Evolutionary conservation across 1,140 invertebrate genomes (phyloP), one percentile per base, ranked within the genome.

Genomic region (Scaptodrosophila lebanonensis): DNA sequence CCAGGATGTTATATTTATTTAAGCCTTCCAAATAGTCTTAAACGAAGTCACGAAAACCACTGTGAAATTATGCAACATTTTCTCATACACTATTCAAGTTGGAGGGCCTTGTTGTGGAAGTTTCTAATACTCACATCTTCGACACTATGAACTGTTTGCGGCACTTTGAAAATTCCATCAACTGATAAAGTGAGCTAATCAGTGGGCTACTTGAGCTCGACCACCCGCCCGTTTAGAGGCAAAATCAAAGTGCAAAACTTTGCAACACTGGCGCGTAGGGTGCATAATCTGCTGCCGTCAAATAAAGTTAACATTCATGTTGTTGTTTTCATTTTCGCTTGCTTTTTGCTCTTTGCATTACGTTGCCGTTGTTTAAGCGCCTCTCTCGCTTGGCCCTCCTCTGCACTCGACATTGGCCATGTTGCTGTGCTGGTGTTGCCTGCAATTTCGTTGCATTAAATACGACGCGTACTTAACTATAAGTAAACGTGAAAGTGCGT

Each of bases 391-490:
- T 12, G 12, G 33, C 18, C 4, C 35, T 35, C 1, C 35, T 20
- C 1, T 27, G 22, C 1, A 20, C 36, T 7, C 38, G 53, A 4
- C 22, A 12, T 13, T 40, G 30, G 9, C 20, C 25, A 9, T 32
- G 29, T 12, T 17, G 25, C 40, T 20, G n/a, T n/a, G 36, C 52
- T 44, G 52, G 16, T 43, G 33, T 18, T 62, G 16, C 52, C 50
- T 66, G 63, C 62, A 58, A 66, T 66, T 66, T 66, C 63, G 62
- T 52, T 66, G 62, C 62, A 66, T 66, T 66, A 66, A 66, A 66
- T 66, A 50, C 63, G 53, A 66, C 63, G 62, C 63, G 40, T 66
- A 66, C 63, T 66, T 66, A 66, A 66, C 62, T 66, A 66, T 66
- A 66, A 56, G 59, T 64, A 58, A 25, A 25, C 22, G 22, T 25